Evolutionary conservation across 92 coral and sea anemone genomes (phyloP).

Genomic region (Anthopleura xanthogrammica): DNA sequence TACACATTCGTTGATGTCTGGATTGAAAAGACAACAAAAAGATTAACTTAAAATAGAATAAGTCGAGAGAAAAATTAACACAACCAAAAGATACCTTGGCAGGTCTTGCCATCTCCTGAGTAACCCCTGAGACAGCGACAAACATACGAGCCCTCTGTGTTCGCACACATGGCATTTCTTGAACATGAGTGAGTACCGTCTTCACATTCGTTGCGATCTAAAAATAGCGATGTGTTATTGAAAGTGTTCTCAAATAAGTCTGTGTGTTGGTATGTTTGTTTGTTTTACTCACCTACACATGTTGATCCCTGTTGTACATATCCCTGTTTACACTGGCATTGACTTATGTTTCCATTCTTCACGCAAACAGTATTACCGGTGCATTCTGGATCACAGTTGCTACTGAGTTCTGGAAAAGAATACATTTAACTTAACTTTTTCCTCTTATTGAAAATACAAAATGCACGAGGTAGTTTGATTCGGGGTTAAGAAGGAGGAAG

Average conservation of each 20-base stretch:
- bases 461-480: no score
- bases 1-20: slow-evolving; percentile 50
- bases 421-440: no score
- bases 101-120: slow-evolving; percentile 34
- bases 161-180: slow-evolving; percentile 50
- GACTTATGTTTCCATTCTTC: slow-evolving; percentile 3
- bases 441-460: no score
- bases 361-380: slow-evolving; percentile 45
- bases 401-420: not conserved
- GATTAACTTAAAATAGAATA: no score
- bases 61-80: no score
- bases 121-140: slow-evolving; percentile 60
- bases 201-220: slow-evolving; percentile 56
- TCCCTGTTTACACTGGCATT: slow-evolving; percentile 58
- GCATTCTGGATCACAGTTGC: slow-evolving; percentile 30
- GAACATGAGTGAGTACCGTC: slow-evolving; percentile 39
- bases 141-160: slow-evolving; percentile 55
- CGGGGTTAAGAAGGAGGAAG: no score
- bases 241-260: no score
- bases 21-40: no score
- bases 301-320: slow-evolving; percentile 46
- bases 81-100: slow-evolving; percentile 30
- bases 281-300: slow-evolving; percentile 41
- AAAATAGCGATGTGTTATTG: not conserved
- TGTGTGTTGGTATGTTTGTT: not conserved